Evolutionary conservation across 2,888 invertebrate species (phyloP).

Genomic region (Hymenopus coronatus): DNA sequence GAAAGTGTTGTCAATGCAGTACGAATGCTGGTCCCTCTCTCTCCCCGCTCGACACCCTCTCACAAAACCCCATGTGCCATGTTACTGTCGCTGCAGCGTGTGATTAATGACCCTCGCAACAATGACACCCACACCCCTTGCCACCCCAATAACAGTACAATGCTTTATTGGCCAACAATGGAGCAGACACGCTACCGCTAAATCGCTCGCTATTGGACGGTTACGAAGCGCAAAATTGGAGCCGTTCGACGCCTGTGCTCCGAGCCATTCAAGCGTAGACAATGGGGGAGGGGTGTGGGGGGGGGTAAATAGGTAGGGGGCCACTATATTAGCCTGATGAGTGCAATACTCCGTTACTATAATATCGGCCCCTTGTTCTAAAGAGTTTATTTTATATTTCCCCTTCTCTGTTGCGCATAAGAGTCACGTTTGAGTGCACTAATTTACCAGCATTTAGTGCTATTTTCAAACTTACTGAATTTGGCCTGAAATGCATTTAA

Average conservation of each 20-base stretch:
- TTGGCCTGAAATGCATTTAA: no score
- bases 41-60: conserved; percentile 9
- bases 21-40: background rate
- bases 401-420: no score
- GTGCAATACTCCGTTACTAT: background rate
- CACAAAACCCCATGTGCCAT: conserved; percentile 26
- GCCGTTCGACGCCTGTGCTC: conserved; percentile 15
- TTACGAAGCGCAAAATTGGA: conserved; percentile 28
- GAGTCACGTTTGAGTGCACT: no score
- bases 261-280: conserved; percentile 22
- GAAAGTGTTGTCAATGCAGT: background rate
- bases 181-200: conserved; percentile 26
- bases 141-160: conserved; percentile 25
- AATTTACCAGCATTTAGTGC: no score
- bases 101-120: conserved; percentile 29
- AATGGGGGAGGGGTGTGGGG: background rate
- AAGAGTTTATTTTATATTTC: background rate
- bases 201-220: conserved; percentile 27
- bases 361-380: background rate
- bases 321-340: conserved; percentile 25
- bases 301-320: conserved; percentile 19
- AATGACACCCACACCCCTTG: conserved; percentile 14
- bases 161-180: conserved; percentile 29
- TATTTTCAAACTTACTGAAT: no score
- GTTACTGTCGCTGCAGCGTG: conserved; percentile 27